phyloP scores from a whole-genome alignment of 2,113 vertebrate genomes.

The Melanocharis versteri region DNA sequence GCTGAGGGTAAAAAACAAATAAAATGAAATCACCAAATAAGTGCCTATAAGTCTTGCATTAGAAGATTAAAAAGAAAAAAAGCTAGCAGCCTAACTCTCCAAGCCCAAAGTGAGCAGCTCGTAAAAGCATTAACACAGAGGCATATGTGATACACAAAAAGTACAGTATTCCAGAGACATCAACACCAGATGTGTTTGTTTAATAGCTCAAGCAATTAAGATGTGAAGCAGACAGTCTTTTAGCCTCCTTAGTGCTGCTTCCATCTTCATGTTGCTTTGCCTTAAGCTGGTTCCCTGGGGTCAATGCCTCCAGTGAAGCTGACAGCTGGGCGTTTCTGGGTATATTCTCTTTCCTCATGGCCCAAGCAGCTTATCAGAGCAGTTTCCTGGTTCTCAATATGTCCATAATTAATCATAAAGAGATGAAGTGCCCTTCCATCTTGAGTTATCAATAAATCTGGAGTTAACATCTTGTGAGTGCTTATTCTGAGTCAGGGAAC shows the following conservation, averaged over 20 bases:
- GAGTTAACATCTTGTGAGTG: not conserved
- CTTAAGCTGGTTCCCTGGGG: not conserved
- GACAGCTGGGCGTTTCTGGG: conserved; percentile 2
- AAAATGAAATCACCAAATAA: not conserved
- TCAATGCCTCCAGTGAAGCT: not conserved
- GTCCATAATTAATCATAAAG: conserved; percentile 18
- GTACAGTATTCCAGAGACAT: conserved; percentile 18
- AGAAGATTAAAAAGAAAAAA: not conserved
- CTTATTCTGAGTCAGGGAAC: not conserved
- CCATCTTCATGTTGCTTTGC: not conserved
- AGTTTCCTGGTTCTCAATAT: not conserved
- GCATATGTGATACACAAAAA: not conserved
- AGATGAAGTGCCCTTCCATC: not conserved
- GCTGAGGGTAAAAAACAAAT: not conserved
- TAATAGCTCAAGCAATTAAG: conserved; percentile 51
- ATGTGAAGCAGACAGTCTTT: conserved; percentile 12
- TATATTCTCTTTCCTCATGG: not conserved
- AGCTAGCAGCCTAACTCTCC: not conserved
- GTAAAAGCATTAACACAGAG: not conserved
- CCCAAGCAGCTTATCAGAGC: not conserved
- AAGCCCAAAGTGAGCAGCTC: not conserved
- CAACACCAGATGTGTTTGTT: conserved; percentile 48
- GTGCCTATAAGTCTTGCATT: not conserved
- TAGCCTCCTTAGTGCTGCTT: not conserved
- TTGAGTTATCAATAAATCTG: not conserved